Conservation (phyloP, 2,797 vertebrate genomes). For the Chiloscyllium punctatum region DNA sequence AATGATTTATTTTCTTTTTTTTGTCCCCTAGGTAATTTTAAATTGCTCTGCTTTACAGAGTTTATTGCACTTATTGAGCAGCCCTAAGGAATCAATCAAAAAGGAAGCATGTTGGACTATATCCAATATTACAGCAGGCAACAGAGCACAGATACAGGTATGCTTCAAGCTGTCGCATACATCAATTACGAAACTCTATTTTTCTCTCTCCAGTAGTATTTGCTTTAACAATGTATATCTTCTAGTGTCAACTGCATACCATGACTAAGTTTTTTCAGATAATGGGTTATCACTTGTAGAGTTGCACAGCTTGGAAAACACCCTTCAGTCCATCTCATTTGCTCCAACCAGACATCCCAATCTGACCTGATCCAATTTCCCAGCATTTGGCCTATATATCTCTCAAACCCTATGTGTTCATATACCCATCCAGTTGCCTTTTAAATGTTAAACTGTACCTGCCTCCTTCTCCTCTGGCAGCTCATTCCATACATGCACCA, state of each 20-base stretch:
- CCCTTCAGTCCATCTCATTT: no score
- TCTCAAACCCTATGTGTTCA: no score
- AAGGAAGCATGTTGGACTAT: slow-evolving; percentile 75
- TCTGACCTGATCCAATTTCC: no score
- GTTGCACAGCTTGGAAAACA: no score
- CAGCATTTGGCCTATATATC: no score
- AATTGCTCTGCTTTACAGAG: slow-evolving; percentile 71
- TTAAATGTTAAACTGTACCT: no score
- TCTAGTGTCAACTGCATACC: neutral
- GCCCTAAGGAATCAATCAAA: slow-evolving; percentile 72
- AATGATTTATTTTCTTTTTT: neutral
- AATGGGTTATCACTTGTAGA: no score
- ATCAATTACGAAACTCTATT: neutral
- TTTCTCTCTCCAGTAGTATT: neutral
- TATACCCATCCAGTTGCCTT: no score
- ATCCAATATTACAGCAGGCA: slow-evolving; percentile 73
- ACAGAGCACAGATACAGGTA: slow-evolving; percentile 72
- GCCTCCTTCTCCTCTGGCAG: no score
- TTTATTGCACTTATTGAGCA: slow-evolving; percentile 69
- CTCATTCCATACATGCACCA: no score
- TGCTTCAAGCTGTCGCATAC: slow-evolving; percentile 33
- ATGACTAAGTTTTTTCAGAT: neutral
- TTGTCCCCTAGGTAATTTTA: slow-evolving; percentile 61
- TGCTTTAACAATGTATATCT: neutral
- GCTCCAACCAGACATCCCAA: no score